Conservation (phyloP, 1,140 invertebrate species). For the Philotrypesis tridentata region DNA sequence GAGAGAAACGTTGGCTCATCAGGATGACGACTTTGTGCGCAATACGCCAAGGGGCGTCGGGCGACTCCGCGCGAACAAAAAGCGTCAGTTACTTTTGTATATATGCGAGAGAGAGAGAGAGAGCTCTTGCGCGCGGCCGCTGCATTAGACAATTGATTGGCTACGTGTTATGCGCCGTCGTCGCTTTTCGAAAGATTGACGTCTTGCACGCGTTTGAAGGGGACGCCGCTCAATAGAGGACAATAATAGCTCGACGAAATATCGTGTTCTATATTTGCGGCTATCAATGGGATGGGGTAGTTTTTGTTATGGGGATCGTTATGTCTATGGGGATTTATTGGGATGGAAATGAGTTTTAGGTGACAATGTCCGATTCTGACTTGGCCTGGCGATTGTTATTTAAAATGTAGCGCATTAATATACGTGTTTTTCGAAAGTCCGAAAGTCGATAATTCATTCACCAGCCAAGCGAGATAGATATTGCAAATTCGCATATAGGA, state of each 20-base stretch:
- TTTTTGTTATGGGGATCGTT: not conserved
- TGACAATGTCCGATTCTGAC: not conserved
- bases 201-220: not conserved
- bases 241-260: not conserved
- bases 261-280: not conserved
- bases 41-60: not conserved
- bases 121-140: not conserved
- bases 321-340: not conserved
- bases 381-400: no score
- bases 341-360: not conserved
- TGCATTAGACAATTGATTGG: constrained; percentile 40
- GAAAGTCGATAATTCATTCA: no score
- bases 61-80: not conserved
- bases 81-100: constrained; percentile 28
- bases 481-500: not conserved
- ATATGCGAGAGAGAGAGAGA: no score
- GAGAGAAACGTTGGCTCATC: constrained; percentile 17
- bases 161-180: not conserved
- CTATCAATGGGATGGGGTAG: not conserved
- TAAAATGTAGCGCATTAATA: no score
- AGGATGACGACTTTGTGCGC: constrained; percentile 12
- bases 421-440: not conserved
- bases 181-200: constrained; percentile 27
- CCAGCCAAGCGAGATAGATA: no score
- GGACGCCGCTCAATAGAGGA: no score